Base-by-base conservation (phyloP, 2,888 invertebrate species). In the Cenopis cana region DNA sequence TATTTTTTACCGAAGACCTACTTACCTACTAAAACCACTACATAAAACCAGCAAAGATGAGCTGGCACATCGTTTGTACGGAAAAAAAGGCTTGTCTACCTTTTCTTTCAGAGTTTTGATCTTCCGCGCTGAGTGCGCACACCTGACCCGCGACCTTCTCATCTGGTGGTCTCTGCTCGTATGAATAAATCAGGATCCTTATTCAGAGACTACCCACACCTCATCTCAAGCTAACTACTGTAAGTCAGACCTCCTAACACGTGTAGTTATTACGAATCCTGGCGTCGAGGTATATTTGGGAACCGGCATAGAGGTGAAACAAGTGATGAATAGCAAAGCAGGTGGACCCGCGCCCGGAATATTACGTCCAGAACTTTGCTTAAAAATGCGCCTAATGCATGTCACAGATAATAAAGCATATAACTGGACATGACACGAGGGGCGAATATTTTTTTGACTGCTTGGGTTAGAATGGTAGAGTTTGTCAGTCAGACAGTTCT, bases 111-210 rank as follows among this genome's bases (percentile, higher is more conserved):
- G 17, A 18, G 17, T 49, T 33, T 49, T 70, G 54, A 54, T 66
- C 70, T 60, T 65, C 29, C 10, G 9, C 52, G 70, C 69, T 69
- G 69, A 65, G 65, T 46, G 54, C 46, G 70, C 70, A 65, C 61
- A 59, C 38, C 67, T 68, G 59, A 68, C 66, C 66, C 49, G 20
- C 20, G 20, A 52, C 67, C 67, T 59, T 59, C 49, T 52, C 57
- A 18, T 38, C 55, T 50, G 64, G 33, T 52, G 64, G 69, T 68
- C 56, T 62, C 50, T 50, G 49, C 50, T 18, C 20, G 33, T 70
- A 70, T 70, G 70, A 70, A 70, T 70, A 70, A 70, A 70, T 70
- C 70, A 66, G 59, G 46, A n/a, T 12, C 46, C 46, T 46, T 46
- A n/a, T 46, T 46, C 46, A 46, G n/a, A 33, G 46, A 14, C 41